A percentile compares a stretch with the other conserved stretches of the same genome.
phyloP scores from a whole-genome alignment of 2,113 vertebrate genomes.

The Morone saxatilis region DNA sequence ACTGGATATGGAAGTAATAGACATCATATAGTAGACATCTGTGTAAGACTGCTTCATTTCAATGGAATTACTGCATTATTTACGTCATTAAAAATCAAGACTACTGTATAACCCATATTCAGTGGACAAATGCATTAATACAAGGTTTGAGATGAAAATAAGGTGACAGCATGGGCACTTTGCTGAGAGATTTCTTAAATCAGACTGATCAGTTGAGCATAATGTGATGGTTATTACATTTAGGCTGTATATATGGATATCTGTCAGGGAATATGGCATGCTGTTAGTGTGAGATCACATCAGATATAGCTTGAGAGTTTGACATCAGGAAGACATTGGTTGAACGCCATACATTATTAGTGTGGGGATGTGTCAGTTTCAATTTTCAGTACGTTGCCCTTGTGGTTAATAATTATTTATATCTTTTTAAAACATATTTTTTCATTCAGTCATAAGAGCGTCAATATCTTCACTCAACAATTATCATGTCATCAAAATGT shows the following conservation, averaged over 20 bases:
- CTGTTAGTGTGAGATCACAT: slow-evolving; percentile 60
- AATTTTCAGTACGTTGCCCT: slow-evolving; percentile 11
- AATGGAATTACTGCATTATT: slow-evolving; percentile 70
- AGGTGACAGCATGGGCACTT: slow-evolving; percentile 61
- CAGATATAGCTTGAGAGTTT: slow-evolving; percentile 46
- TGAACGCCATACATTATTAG: slow-evolving; percentile 52
- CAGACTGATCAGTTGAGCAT: slow-evolving; percentile 62
- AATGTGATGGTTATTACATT: slow-evolving; percentile 66
- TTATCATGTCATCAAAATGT: background rate
- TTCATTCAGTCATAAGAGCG: background rate
- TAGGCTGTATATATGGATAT: slow-evolving; percentile 55
- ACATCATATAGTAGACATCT: slow-evolving; percentile 15
- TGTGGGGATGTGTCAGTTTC: slow-evolving; percentile 34
- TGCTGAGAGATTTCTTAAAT: slow-evolving; percentile 52
- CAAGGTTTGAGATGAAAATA: slow-evolving; percentile 68
- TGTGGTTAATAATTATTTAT: slow-evolving; percentile 6
- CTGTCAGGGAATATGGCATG: slow-evolving; percentile 62
- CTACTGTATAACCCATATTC: slow-evolving; percentile 39
- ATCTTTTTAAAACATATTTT: slow-evolving; percentile 25
- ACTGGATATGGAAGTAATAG: slow-evolving; percentile 48
- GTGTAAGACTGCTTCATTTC: slow-evolving; percentile 60
- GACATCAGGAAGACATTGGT: slow-evolving; percentile 51
- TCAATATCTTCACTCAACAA: background rate
- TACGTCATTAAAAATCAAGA: slow-evolving; percentile 59
- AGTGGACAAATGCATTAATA: slow-evolving; percentile 70